Base-by-base conservation (phyloP, 2,113 vertebrate species). In the Gadus chalcogrammus region DNA sequence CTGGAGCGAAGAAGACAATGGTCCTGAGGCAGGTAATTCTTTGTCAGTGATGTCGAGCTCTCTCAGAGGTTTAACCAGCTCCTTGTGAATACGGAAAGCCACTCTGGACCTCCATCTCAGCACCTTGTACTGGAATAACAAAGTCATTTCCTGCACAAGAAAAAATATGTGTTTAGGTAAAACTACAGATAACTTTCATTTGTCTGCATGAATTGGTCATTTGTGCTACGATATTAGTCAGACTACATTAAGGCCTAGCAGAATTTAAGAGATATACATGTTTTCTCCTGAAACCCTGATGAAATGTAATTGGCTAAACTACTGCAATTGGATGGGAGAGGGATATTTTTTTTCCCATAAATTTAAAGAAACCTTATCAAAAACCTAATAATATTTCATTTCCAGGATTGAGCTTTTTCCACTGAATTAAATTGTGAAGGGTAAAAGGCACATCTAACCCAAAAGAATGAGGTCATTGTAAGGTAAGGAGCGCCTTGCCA, bases 1-100 rank as follows among this genome's bases (percentile, higher is more conserved):
- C 93, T 69, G 93, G 92, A 15, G 92, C 87, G 22, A 94, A 94
- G 90, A 96, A 94, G 67, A 94, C 89, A 65, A 94, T 93, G 53
- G 92, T 90, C 87, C 91, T 93, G 5, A 94, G 92, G 73, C 91
- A 94, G 61, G 90, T 90, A 0, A 94, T 88, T 95, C 92, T 0
- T 90, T 92, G 31, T 95, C 91, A 0, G 93, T 93, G 0, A 95
- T 90, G 83, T 94, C 89, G 65, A 95, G 89, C 64, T 95, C 93
- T 78, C 92, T 67, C 71, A 94, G 67, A 66, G 93, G 93, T 75
- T 91, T 93, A 73, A 96, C 92, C 84, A 94, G n/a, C 80, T 94
- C 93, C 0, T 94, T 93, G 72, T 95, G 77, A 70, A 94, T 92
- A 12, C 93, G 88, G 68, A 85, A 90, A 15, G 92, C 93, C 48